Evolutionary conservation across 2,113 vertebrate genomes (phyloP).

Genomic region (Pogonocichla stellata): DNA sequence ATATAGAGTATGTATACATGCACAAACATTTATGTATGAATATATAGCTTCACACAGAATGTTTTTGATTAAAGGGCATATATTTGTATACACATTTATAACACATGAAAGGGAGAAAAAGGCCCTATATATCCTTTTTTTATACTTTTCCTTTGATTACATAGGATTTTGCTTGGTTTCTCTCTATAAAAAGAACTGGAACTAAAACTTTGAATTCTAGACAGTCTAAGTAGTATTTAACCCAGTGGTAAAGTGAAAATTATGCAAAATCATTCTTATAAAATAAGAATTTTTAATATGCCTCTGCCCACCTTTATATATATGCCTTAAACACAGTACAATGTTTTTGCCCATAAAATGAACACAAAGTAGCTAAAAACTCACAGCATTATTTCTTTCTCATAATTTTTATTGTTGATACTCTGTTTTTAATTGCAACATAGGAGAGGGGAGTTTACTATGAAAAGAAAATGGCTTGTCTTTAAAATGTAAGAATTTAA

Average conservation of each 20-base stretch:
- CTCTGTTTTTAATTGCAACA: conserved; percentile 41
- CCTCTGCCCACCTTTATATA: not conserved
- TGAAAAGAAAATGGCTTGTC: conserved; percentile 53
- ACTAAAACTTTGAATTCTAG: not conserved
- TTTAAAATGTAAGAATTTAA: conserved; percentile 69
- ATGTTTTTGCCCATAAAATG: conserved; percentile 5
- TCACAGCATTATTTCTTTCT: conserved; percentile 8
- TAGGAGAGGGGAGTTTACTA: conserved; percentile 29
- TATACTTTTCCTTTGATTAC: not conserved
- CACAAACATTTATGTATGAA: not conserved
- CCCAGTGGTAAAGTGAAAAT: not conserved
- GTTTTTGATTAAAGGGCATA: not conserved
- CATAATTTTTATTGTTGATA: conserved; percentile 45
- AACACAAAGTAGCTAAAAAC: not conserved
- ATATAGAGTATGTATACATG: not conserved
- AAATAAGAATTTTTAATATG: not conserved
- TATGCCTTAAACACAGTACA: not conserved
- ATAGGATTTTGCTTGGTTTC: not conserved
- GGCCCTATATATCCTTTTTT: not conserved
- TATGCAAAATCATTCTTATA: not conserved
- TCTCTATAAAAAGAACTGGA: not conserved
- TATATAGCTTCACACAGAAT: not conserved
- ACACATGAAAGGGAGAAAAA: not conserved
- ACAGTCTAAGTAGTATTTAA: not conserved
- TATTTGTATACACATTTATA: not conserved